Evolutionary conservation across 2,888 invertebrate genomes (phyloP), one percentile per base, ranked within the genome.

Genomic region (Scaptomyza parva): DNA sequence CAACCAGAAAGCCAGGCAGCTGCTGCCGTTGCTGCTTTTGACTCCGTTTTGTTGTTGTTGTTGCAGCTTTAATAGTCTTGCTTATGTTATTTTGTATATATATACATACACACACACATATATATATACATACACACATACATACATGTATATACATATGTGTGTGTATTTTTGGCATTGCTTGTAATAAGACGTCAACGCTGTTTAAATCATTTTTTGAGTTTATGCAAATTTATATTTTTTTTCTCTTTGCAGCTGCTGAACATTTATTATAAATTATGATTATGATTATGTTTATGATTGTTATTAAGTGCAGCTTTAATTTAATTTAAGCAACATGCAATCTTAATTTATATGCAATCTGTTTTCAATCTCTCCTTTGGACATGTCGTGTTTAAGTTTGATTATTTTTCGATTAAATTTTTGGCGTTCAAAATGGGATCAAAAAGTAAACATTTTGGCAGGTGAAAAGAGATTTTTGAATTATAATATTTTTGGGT

Each of bases 121-220:
- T n/a, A n/a, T n/a, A n/a, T n/a, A n/a, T n/a, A n/a, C n/a, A n/a
- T n/a, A n/a, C n/a, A n/a, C n/a, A n/a, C n/a, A 8, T 37, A 37
- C n/a, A 26, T 68, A 68, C 66, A 76, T 70, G 9, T 14, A 9
- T 39, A 17, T 22, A 8, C 66, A 74, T 69, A 74, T 70, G 50
- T 63, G 70, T 70, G 72, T 64, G 1, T 37, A 7, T 64, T 76
- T 69, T 85, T 82, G 83, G 72, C 75, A 76, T 30, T 74, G 80
- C 69, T 77, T 74, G 60, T 76, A 86, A 88, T 86, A 79, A 81
- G 86, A 88, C 79, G 88, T 87, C 88, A 86, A 84, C 88, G 83
- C 79, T 73, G 69, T 61, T 72, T 58, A 76, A 75, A 71, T 74
- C 62, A 82, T 71, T 81, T 81, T 74, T 50, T 44, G 30, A 8